A percentile compares a stretch with the other conserved stretches of the same genome.
phyloP scores from a whole-genome alignment of 2,888 invertebrate genomes.

The Dromius quadrimaculatus region DNA sequence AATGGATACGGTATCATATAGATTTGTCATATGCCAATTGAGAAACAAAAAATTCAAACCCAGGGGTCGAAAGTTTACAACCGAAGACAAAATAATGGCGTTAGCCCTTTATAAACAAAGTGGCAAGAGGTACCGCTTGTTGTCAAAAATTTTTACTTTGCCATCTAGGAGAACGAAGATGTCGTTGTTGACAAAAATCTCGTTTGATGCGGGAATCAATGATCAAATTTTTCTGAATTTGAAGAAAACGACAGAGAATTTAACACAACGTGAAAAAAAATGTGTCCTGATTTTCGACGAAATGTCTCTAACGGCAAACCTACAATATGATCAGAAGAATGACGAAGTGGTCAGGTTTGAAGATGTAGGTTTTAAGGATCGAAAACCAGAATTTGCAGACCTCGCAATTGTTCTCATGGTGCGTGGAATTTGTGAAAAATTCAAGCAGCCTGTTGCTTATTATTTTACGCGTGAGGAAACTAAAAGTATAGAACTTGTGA shows the following conservation, averaged over 20 bases:
- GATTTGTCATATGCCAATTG: no score
- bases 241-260: not conserved
- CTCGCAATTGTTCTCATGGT: conserved; percentile 45
- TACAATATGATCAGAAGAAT: conserved; percentile 9
- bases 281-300: conserved; percentile 54
- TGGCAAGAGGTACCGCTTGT: no score
- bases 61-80: no score
- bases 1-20: no score
- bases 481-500: not conserved
- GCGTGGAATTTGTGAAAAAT: not conserved
- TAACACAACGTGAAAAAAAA: conserved; percentile 40
- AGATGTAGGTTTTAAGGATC: conserved; percentile 52
- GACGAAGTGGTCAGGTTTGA: conserved; percentile 54
- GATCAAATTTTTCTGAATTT: conserved; percentile 14
- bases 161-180: no score
- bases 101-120: no score
- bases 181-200: conserved; percentile 7
- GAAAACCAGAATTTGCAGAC: conserved; percentile 49
- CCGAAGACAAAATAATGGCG: no score
- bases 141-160: no score
- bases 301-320: conserved; percentile 19
- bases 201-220: conserved; percentile 8
- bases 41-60: no score
- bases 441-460: conserved; percentile 5
- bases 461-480: not conserved